phyloP scores from a whole-genome alignment of 2,797 vertebrate genomes.

The Myotis vivesi region DNA sequence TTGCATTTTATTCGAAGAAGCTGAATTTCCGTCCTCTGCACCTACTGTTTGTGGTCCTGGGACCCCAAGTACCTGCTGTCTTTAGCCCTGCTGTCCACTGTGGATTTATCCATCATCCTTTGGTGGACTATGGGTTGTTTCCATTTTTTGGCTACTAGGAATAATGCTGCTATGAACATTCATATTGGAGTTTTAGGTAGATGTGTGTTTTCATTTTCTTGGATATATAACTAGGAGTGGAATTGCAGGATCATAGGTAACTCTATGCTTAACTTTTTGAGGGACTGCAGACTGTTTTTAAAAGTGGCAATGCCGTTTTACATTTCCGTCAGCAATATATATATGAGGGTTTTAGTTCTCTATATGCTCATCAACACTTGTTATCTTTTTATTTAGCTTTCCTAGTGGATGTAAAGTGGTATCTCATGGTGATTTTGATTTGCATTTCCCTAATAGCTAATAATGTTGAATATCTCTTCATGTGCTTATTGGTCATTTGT shows the following conservation, averaged over 20 bases:
- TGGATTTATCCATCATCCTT: background rate
- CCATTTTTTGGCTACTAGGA: background rate
- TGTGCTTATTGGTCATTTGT: background rate
- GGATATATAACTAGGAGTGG: background rate
- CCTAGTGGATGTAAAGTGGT: background rate
- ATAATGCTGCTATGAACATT: background rate
- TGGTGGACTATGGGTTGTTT: background rate
- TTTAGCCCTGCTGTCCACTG: background rate
- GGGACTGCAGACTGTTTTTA: background rate
- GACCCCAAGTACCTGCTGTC: background rate
- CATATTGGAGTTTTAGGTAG: background rate
- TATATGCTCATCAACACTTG: background rate
- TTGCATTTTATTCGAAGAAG: background rate
- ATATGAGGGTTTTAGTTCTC: background rate
- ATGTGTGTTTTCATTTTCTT: background rate
- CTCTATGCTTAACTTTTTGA: background rate
- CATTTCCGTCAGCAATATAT: background rate
- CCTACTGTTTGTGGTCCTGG: background rate
- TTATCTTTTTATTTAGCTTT: background rate
- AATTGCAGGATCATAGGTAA: background rate
- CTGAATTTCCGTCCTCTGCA: background rate
- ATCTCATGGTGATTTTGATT: background rate
- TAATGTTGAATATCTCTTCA: background rate
- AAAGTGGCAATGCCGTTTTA: background rate
- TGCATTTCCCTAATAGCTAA: background rate